Percentiles rank a stretch among this genome's conserved stretches.
These are phyloP conservation scores for Sesia apiformis DNA, from an alignment of 2,888 invertebrate species.

Conservation along the genomic window DNA sequence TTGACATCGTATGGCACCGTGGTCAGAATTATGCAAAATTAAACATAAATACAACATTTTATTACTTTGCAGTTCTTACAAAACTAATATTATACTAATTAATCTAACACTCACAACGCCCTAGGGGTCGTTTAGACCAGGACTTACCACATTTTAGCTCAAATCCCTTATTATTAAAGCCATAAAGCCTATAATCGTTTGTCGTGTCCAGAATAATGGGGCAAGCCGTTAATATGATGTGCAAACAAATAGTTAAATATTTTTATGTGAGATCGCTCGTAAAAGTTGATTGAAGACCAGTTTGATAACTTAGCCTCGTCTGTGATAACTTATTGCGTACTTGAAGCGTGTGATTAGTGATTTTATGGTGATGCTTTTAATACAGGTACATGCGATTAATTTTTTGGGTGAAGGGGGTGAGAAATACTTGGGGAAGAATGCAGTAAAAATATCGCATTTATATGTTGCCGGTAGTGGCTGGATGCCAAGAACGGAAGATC, in stretches of 20 bases:
- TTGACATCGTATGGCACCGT: no score
- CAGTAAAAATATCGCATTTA: no score
- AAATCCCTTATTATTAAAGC: conserved; percentile 10
- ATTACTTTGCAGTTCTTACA: conserved; percentile 6
- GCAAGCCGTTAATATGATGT: conserved; percentile 58
- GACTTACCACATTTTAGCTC: neutral
- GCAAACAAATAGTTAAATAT: conserved; percentile 72
- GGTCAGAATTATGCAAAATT: no score
- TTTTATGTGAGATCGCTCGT: conserved; percentile 66
- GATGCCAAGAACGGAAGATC: no score
- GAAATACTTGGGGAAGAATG: neutral
- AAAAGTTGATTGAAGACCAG: conserved; percentile 64
- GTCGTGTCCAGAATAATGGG: conserved; percentile 18
- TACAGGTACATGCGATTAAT: conserved; percentile 19
- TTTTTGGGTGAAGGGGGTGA: neutral
- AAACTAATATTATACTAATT: conserved; percentile 47
- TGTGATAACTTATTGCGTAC: neutral
- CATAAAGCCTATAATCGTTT: conserved; percentile 18
- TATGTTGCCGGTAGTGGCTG: no score
- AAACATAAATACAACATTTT: no score
- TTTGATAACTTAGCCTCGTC: conserved; percentile 46
- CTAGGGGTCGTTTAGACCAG: conserved; percentile 13
- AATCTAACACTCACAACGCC: conserved; percentile 28
- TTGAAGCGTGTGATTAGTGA: conserved; percentile 26
- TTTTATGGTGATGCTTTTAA: conserved; percentile 20